Percentiles rank a stretch among this genome's conserved stretches.
phyloP scores from a whole-genome alignment of 2,888 invertebrate genomes.

The Melanostoma mellinum region DNA sequence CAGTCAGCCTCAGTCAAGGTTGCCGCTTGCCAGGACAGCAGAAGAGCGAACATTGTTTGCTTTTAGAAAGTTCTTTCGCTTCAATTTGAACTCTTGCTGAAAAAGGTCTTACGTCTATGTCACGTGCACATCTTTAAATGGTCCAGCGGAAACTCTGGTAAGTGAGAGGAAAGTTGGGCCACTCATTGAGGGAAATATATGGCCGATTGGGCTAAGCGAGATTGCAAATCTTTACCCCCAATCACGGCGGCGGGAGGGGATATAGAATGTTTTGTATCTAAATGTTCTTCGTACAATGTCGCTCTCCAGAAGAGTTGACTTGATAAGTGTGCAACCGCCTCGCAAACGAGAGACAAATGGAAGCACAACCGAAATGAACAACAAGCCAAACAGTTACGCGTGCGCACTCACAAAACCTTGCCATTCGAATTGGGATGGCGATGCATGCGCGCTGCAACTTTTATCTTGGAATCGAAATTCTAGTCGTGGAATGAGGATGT shows the following conservation, averaged over 20 bases:
- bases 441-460: not conserved
- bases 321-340: conserved; percentile 43
- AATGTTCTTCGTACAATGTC: conserved; percentile 58
- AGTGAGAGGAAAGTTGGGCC: not conserved
- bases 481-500: conserved; percentile 63
- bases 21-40: conserved; percentile 7
- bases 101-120: no score
- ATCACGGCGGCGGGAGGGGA: conserved; percentile 43
- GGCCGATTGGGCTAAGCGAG: conserved; percentile 14
- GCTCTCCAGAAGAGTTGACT: conserved; percentile 14
- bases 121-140: not conserved
- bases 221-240: conserved; percentile 41
- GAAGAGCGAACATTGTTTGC: not conserved
- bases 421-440: conserved; percentile 37
- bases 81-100: no score
- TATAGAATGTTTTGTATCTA: conserved; percentile 15
- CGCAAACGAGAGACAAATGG: conserved; percentile 47
- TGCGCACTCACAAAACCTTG: not conserved
- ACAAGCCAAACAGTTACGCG: conserved; percentile 35
- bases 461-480: conserved; percentile 53
- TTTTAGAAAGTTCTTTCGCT: no score
- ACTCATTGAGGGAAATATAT: conserved; percentile 53
- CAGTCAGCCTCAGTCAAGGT: not conserved
- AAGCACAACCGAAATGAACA: conserved; percentile 44
- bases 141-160: conserved; percentile 8